These are phyloP conservation scores for Lypha dubia DNA, from an alignment of 2,888 invertebrate species.

Conservation along the genomic window DNA sequence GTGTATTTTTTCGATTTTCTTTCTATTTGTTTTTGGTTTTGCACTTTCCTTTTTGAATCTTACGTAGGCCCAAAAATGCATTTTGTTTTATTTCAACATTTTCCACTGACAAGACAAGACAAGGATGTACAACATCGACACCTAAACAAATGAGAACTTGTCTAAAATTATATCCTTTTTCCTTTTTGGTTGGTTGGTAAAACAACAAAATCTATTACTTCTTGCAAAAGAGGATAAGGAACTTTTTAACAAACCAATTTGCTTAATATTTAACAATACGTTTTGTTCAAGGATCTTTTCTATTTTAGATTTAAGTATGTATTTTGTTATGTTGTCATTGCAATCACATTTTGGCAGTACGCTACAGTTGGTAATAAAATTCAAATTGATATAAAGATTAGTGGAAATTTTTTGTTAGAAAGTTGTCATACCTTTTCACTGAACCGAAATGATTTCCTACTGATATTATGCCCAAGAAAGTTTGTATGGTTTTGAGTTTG, in stretches of 20 bases:
- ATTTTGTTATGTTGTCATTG: constrained; percentile 26
- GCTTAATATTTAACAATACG: constrained; percentile 56
- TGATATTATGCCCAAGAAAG: no score
- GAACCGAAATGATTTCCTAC: no score
- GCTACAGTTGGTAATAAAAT: constrained; percentile 1
- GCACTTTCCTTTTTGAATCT: not conserved
- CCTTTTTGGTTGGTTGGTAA: constrained; percentile 47
- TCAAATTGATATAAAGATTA: not conserved
- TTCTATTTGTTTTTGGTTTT: no score
- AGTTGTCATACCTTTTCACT: no score
- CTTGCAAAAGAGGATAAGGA: constrained; percentile 52
- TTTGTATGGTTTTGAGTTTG: no score
- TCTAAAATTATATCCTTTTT: constrained; percentile 58
- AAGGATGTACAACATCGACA: constrained; percentile 37
- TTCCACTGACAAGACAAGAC: constrained; percentile 33
- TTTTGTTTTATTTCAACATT: constrained; percentile 31
- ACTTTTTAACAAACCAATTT: constrained; percentile 66
- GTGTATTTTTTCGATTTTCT: constrained; percentile 19
- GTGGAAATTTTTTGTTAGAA: no score
- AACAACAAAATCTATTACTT: constrained; percentile 64
- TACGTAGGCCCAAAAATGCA: constrained; percentile 52
- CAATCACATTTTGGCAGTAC: constrained; percentile 15
- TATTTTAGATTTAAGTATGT: not conserved
- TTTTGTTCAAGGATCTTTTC: constrained; percentile 40
- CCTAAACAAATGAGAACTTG: constrained; percentile 51